Evolutionary conservation across 2,113 vertebrate genomes (phyloP).

Genomic region (Cebus imitator): DNA sequence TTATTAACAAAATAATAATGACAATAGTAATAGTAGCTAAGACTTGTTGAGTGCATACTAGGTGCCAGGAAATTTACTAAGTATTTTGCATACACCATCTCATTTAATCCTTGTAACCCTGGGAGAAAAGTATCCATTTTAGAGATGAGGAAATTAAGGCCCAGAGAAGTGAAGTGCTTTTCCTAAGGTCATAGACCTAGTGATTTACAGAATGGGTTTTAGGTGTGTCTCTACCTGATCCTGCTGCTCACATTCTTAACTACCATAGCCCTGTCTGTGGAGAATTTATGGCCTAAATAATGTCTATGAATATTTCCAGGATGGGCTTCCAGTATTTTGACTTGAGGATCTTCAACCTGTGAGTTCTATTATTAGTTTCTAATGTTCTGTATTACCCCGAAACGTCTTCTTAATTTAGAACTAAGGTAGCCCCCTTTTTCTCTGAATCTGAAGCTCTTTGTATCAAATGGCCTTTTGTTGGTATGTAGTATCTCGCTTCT

Average conservation of each 20-base stretch:
- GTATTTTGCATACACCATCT: not conserved
- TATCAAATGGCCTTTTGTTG: slow-evolving; percentile 61
- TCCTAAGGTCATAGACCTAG: not conserved
- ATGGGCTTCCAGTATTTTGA: not conserved
- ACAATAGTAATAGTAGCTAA: not conserved
- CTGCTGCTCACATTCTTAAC: not conserved
- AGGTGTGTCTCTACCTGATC: not conserved
- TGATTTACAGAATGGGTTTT: slow-evolving; percentile 11
- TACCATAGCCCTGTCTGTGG: not conserved
- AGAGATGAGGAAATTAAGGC: not conserved
- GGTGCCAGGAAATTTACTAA: not conserved
- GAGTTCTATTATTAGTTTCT: not conserved
- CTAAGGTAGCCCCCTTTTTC: not conserved
- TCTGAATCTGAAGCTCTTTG: not conserved
- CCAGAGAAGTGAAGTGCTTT: not conserved
- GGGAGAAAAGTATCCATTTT: not conserved
- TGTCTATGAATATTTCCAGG: not conserved
- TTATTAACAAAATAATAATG: not conserved
- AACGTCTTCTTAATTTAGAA: not conserved
- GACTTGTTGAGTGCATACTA: not conserved
- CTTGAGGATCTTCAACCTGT: not conserved
- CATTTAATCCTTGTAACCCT: not conserved
- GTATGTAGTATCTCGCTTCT: slow-evolving; percentile 59
- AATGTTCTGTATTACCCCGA: not conserved
- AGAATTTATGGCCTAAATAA: not conserved